Conservation (phyloP, 2,113 vertebrate species). For the Pelvicachromis taeniatus region DNA sequence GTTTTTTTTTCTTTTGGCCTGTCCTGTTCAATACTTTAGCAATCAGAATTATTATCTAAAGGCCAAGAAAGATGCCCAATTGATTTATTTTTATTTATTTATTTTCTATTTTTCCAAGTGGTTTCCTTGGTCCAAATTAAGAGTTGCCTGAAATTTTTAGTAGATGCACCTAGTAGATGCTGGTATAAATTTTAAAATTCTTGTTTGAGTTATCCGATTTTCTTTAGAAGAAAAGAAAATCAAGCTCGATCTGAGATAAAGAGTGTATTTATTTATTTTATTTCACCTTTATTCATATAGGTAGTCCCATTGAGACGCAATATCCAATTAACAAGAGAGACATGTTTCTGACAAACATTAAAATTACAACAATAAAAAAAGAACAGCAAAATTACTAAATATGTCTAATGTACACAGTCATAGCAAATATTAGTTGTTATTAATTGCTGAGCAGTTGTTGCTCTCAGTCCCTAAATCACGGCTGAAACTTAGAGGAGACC, state of each 20-base stretch:
- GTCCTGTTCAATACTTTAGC: no score
- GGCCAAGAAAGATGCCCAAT: no score
- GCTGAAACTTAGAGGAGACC: no score
- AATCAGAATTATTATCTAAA: no score
- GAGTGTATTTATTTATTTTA: neutral
- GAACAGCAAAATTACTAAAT: neutral
- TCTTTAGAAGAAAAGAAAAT: neutral
- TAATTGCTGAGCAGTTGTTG: no score
- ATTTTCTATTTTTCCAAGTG: no score
- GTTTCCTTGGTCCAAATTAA: no score
- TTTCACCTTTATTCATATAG: neutral
- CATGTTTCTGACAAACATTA: neutral
- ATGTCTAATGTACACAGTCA: neutral
- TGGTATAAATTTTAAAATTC: neutral
- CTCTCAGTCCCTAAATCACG: no score
- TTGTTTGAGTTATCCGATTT: accelerated
- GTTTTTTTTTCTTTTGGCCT: no score
- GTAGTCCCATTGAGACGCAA: neutral
- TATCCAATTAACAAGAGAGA: neutral
- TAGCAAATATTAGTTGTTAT: no score
- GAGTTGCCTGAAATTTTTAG: neutral
- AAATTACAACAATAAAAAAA: neutral
- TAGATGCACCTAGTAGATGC: neutral
- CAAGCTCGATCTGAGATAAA: neutral
- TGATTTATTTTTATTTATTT: no score